phyloP scores from a whole-genome alignment of 2,888 invertebrate species.

The Myopa tessellatipennis region DNA sequence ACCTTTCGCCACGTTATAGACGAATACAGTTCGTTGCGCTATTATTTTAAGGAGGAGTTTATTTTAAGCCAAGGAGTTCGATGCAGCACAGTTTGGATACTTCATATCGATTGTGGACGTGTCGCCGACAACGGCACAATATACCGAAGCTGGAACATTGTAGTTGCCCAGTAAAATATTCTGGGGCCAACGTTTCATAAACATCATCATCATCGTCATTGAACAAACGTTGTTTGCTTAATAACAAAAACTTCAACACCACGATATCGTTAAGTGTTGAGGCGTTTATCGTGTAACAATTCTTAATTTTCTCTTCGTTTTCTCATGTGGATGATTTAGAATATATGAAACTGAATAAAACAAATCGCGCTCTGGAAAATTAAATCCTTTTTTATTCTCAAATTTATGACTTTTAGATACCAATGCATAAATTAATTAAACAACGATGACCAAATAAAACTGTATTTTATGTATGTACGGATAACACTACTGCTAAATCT shows the following conservation, averaged over 20 bases:
- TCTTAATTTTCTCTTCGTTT: not conserved
- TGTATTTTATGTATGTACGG: too few species aligned
- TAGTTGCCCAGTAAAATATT: slow-evolving; percentile 84
- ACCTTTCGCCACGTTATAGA: slow-evolving; percentile 87
- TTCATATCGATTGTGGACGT: slow-evolving; percentile 86
- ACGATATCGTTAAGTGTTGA: slow-evolving; percentile 60
- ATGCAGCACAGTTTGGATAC: slow-evolving; percentile 80
- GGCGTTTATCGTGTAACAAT: not conserved
- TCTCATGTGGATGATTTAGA: too few species aligned
- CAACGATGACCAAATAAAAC: too few species aligned
- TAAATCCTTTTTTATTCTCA: too few species aligned
- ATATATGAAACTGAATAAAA: too few species aligned
- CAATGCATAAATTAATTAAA: too few species aligned
- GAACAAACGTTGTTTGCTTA: slow-evolving; percentile 72
- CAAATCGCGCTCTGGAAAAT: too few species aligned
- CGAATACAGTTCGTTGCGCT: slow-evolving; percentile 80
- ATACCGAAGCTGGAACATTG: slow-evolving; percentile 80
- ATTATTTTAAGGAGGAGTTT: slow-evolving; percentile 80
- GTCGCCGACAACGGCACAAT: slow-evolving; percentile 80
- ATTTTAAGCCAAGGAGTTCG: slow-evolving; percentile 79
- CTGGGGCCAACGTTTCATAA: slow-evolving; percentile 86
- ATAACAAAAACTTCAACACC: slow-evolving; percentile 65
- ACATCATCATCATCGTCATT: slow-evolving; percentile 73
- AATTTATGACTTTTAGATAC: too few species aligned
- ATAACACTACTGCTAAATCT: too few species aligned